Conservation (phyloP, 1,140 invertebrate species). For the Drosophila virilis region DNA sequence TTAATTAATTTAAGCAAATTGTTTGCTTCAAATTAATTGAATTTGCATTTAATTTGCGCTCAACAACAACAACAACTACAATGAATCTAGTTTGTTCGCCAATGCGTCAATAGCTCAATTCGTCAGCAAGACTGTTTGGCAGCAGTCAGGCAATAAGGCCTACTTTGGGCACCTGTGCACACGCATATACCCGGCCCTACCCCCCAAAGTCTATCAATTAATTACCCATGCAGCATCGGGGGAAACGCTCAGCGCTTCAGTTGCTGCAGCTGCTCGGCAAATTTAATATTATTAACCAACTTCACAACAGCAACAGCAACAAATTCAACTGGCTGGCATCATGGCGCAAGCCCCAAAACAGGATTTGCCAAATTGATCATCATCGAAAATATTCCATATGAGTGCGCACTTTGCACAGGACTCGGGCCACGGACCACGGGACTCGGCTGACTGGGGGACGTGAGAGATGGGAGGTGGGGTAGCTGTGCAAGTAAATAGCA, state of each 20-base stretch:
- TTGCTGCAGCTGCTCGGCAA: slow-evolving; percentile 22
- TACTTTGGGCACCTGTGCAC: slow-evolving; percentile 16
- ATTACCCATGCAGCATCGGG: slow-evolving; percentile 52
- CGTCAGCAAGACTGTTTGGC: slow-evolving; percentile 35
- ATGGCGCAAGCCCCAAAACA: background rate
- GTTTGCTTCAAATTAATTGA: slow-evolving; percentile 83
- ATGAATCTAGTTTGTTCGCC: slow-evolving; percentile 22
- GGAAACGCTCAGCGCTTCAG: background rate
- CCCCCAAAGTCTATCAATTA: slow-evolving; percentile 37
- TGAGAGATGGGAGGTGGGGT: no score
- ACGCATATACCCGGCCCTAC: background rate
- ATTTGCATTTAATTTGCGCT: slow-evolving; percentile 83
- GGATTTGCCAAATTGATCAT: background rate
- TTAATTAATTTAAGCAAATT: slow-evolving; percentile 84
- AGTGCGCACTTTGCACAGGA: slow-evolving; percentile 21
- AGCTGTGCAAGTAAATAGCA: background rate
- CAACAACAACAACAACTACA: slow-evolving; percentile 38
- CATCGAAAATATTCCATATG: background rate
- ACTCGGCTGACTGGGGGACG: no score
- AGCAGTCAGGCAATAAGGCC: slow-evolving; percentile 26
- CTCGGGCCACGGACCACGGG: no score
- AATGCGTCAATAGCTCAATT: slow-evolving; percentile 45
- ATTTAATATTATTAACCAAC: slow-evolving; percentile 62
- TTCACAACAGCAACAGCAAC: slow-evolving; percentile 36
- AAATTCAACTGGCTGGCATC: no score